These are phyloP conservation scores for Lophius americanus DNA, from an alignment of 2,797 vertebrate species.

Conservation along the genomic window DNA sequence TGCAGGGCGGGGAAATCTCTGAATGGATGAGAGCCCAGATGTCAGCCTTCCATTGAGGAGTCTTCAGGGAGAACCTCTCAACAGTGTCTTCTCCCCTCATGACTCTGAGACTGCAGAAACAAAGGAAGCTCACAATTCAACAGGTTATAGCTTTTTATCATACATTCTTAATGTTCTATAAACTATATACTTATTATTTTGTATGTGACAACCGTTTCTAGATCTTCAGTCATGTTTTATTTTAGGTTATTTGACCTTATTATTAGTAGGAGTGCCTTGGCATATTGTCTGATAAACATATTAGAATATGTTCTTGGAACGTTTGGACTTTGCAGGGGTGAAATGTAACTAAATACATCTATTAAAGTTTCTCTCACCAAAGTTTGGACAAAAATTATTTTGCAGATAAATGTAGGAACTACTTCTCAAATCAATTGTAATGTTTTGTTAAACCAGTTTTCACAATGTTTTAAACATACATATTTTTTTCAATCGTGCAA, in stretches of 20 bases:
- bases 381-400: no score
- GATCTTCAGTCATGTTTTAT: background rate
- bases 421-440: no score
- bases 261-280: background rate
- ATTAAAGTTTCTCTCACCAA: no score
- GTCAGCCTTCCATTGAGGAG: slow-evolving; percentile 32
- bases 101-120: slow-evolving; percentile 8
- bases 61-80: slow-evolving; percentile 30
- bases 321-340: no score
- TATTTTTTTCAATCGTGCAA: no score
- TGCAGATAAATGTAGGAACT: no score
- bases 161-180: background rate
- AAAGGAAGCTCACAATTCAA: slow-evolving; percentile 11
- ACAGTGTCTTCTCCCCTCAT: background rate
- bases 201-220: background rate
- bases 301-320: no score
- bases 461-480: no score
- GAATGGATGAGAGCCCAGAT: slow-evolving; percentile 35
- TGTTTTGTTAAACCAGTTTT: no score
- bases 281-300: background rate
- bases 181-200: background rate
- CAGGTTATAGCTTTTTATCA: background rate
- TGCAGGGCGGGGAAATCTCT: slow-evolving; percentile 29
- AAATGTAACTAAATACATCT: no score
- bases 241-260: background rate